Conservation (phyloP, 2,113 vertebrate species). For the Xiphias gladius region DNA sequence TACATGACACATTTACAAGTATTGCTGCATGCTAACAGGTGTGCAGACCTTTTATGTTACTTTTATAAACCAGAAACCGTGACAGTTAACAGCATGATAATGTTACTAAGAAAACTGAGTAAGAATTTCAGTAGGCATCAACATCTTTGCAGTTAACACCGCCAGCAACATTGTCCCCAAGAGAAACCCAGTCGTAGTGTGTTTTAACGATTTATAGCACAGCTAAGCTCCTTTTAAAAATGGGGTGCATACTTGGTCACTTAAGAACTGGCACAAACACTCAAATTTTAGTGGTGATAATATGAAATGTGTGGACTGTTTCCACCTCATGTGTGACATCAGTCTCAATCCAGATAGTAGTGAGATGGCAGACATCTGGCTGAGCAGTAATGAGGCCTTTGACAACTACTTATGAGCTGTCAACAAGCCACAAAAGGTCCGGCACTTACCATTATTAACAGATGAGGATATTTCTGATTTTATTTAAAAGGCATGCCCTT, state of each 20-base stretch:
- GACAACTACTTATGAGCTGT: background rate
- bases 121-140: background rate
- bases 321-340: conserved; percentile 8
- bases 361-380: conserved; percentile 3
- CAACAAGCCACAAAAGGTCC: background rate
- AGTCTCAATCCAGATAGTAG: background rate
- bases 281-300: background rate
- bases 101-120: background rate
- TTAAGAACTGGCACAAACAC: background rate
- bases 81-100: background rate
- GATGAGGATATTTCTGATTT: background rate
- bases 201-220: background rate
- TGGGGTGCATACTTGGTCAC: background rate
- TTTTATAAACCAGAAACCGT: background rate
- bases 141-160: conserved; percentile 25
- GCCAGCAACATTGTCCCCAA: background rate
- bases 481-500: background rate
- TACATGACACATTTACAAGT: background rate
- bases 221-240: background rate
- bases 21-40: conserved; percentile 2
- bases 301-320: background rate
- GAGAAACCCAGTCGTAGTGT: background rate
- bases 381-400: conserved; percentile 4
- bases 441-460: conserved; percentile 5
- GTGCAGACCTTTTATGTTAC: background rate